Evolutionary conservation across 2,888 invertebrate species (phyloP), one percentile per base, ranked within the genome.

Genomic region (Netelia virgata): DNA sequence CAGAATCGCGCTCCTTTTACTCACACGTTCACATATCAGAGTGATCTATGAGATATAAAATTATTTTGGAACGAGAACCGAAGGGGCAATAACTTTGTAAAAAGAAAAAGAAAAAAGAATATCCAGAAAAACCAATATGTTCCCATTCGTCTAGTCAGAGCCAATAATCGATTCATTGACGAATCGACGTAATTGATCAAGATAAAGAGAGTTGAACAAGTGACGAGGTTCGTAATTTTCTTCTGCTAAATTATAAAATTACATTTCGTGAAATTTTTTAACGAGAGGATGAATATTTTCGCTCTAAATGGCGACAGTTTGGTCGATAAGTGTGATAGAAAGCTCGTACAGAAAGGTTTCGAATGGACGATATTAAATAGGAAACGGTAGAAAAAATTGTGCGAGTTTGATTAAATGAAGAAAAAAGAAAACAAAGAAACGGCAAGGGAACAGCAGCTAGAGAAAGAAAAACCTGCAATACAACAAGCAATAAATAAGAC

Each of bases 401-500:
- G 55, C 14, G 59, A 61, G 53, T 59, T 61, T 61, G 64, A 16
- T 23, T 36, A 18, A 59, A 28, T 66, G 75, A 59, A 41, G 74
- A 64, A 66, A 73, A 20, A 72, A 83, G 75, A 47, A 74, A 50
- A 73, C 53, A 78, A 72, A 77, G 14, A 61, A 66, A 82, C 61
- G 66, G 69, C 68, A 81, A 77, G 47, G 70, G 69, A 80, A 90
- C 89, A 90, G 89, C 89, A 90, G 91, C 90, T 88, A 88, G 88
- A 90, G 88, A 91, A 78, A 53, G 28, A 70, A 20, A 78, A 92
- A 92, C 90, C 92, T 92, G 92, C 93, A 93, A 93, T 92, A 92
- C 93, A 91, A 93, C 90, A 92, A 93, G 93, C 93, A 93, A 93
- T 93, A 92, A 93, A 92, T 93, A 92, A 91, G 91, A 89, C 91